Evolutionary conservation across 2,113 vertebrate genomes (phyloP).

Genomic region (Lontra canadensis): DNA sequence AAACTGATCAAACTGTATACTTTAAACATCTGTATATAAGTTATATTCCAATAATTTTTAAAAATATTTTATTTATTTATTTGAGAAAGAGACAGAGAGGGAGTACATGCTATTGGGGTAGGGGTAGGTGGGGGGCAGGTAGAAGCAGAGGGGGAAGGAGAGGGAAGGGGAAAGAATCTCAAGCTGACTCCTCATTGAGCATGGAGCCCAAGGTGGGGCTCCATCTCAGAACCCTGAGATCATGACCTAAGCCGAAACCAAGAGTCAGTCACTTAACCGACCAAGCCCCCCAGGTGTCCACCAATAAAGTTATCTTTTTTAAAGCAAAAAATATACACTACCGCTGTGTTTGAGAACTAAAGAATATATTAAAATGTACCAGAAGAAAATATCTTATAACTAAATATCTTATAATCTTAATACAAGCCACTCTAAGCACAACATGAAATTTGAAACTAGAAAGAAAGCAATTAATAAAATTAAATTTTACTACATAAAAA

Average conservation of each 20-base stretch:
- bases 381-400: conserved; percentile 16
- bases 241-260: background rate
- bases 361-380: background rate
- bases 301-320: background rate
- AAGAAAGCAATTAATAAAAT: background rate
- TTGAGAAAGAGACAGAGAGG: background rate
- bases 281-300: background rate
- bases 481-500: background rate
- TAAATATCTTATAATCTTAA: background rate
- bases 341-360: background rate
- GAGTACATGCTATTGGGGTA: background rate
- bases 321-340: background rate
- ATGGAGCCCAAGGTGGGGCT: background rate
- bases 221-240: background rate
- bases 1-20: background rate
- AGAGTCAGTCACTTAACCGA: background rate
- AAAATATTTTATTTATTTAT: background rate
- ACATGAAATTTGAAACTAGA: background rate
- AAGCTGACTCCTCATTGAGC: background rate
- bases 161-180: background rate
- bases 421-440: background rate
- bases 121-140: background rate
- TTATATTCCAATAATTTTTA: background rate
- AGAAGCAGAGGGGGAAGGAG: background rate
- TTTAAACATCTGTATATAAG: background rate